Conservation (phyloP, 2,113 vertebrate genomes). For the Callithrix jacchus region DNA sequence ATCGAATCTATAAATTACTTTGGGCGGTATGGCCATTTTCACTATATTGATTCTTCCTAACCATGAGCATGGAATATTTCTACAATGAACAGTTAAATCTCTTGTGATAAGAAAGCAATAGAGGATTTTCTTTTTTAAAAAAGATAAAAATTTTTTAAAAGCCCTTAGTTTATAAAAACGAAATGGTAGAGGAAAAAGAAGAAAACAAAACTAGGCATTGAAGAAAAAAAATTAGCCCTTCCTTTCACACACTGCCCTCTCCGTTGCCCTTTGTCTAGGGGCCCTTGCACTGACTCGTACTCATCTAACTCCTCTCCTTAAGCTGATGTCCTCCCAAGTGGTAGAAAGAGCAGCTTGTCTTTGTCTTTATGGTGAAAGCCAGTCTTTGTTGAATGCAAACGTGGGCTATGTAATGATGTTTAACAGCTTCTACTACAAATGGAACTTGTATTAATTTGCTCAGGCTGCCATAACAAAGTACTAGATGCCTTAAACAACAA, state of each 20-base stretch:
- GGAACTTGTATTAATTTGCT: not conserved
- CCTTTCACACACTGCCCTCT: not conserved
- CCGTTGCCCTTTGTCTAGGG: not conserved
- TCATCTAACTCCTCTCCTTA: not conserved
- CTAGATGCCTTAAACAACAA: not conserved
- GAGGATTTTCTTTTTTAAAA: not conserved
- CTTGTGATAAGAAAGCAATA: conserved; percentile 41
- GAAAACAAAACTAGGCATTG: no score
- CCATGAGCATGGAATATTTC: not conserved
- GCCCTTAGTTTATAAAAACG: not conserved
- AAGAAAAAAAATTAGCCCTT: not conserved
- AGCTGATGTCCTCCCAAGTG: not conserved
- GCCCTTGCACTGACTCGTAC: not conserved
- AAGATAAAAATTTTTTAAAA: not conserved
- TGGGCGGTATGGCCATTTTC: no score
- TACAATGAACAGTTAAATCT: not conserved
- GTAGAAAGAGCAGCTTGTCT: not conserved
- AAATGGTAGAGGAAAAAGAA: not conserved
- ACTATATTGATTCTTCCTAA: no score
- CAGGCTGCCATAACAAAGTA: not conserved
- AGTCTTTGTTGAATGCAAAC: not conserved
- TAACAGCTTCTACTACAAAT: not conserved
- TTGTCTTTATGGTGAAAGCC: not conserved
- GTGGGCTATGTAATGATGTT: not conserved
- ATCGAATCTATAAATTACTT: no score